Conservation (phyloP, 2,113 vertebrate genomes). For the Marmota flaviventris region DNA sequence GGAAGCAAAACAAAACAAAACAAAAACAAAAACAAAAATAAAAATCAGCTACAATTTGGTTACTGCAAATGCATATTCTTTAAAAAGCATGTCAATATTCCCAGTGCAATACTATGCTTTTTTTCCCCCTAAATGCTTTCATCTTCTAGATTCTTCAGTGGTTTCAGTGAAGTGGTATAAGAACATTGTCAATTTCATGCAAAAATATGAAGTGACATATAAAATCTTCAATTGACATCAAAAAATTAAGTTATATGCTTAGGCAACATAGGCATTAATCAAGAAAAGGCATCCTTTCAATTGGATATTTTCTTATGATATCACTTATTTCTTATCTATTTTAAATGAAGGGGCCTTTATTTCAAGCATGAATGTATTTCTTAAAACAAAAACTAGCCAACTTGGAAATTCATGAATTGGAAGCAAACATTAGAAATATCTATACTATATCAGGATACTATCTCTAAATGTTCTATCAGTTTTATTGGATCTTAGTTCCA, state of each 20-base stretch:
- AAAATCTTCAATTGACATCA: background rate
- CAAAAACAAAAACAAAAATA: constrained; percentile 42
- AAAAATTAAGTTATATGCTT: background rate
- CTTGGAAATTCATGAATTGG: background rate
- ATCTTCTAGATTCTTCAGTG: background rate
- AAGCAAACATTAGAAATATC: background rate
- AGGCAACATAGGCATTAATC: background rate
- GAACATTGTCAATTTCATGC: background rate
- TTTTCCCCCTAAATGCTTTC: background rate
- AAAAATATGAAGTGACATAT: background rate
- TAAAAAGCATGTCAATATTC: constrained; percentile 12
- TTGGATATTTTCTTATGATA: background rate
- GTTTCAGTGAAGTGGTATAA: background rate
- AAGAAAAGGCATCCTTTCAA: background rate
- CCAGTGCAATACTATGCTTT: background rate
- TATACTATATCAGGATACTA: background rate
- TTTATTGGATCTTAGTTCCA: background rate
- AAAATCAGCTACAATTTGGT: constrained; percentile 58
- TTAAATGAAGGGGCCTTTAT: background rate
- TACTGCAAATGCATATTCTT: background rate
- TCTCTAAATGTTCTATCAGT: background rate
- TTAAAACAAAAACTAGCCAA: background rate
- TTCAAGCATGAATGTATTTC: background rate
- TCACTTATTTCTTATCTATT: background rate
- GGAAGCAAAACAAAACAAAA: constrained; percentile 60